Conservation (phyloP, 2,888 invertebrate species). For the Endotricha flammealis region DNA sequence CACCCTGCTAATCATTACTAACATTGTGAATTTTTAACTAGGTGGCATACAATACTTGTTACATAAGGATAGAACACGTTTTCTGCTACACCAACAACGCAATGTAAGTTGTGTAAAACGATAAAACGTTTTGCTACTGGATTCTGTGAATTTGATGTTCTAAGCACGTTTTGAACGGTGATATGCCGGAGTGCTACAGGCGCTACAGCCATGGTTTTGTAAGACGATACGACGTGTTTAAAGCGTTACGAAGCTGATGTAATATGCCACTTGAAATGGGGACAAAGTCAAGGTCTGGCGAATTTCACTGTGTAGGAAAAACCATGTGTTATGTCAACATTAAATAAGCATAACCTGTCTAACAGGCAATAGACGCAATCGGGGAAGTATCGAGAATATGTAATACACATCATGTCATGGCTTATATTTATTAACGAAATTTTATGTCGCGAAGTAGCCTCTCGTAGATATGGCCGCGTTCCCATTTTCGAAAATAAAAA, state of each 20-base stretch:
- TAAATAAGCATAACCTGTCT: constrained; percentile 2
- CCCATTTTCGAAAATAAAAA: too few relatives aligned
- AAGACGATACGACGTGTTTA: constrained; percentile 45
- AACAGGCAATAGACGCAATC: constrained; percentile 8
- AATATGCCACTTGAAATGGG: constrained; percentile 41
- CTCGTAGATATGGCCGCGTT: too few relatives aligned
- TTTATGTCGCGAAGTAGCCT: too few relatives aligned
- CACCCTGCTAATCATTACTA: background rate
- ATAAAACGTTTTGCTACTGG: constrained; percentile 13
- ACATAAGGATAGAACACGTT: constrained; percentile 15
- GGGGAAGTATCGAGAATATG: constrained; percentile 2
- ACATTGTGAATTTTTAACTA: background rate
- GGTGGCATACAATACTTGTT: background rate
- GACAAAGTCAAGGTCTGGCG: constrained; percentile 58
- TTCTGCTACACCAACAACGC: constrained; percentile 21
- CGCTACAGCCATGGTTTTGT: constrained; percentile 41
- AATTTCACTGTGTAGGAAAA: constrained; percentile 38
- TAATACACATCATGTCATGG: too few relatives aligned
- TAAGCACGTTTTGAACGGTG: constrained; percentile 37
- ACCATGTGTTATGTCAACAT: constrained; percentile 7
- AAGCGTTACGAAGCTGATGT: constrained; percentile 43
- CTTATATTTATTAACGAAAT: too few relatives aligned
- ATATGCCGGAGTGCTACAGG: constrained; percentile 28
- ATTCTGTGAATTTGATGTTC: constrained; percentile 30
- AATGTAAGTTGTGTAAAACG: constrained; percentile 11